These are phyloP conservation scores for Coelogynopora nodosa DNA, from an alignment of 2,888 invertebrate species.

Conservation along the genomic window DNA sequence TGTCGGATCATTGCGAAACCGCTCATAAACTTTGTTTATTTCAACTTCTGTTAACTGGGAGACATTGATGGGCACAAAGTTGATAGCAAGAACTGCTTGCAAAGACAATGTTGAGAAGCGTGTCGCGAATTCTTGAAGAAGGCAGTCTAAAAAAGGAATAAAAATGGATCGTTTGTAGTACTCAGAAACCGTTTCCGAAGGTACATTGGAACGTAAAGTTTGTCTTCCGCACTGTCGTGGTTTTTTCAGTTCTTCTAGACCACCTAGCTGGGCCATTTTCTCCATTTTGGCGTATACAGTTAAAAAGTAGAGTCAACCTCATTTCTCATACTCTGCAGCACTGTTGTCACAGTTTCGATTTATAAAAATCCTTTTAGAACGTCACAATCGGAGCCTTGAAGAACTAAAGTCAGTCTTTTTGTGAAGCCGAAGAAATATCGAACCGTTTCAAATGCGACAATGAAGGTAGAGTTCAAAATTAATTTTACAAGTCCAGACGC, in stretches of 20 bases:
- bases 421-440: not conserved
- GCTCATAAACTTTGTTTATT: constrained; percentile 25
- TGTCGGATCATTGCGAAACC: constrained; percentile 20
- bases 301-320: constrained; percentile 16
- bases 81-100: constrained; percentile 27
- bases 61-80: constrained; percentile 25
- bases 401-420: not conserved
- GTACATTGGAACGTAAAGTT: constrained; percentile 18
- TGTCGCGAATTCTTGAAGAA: constrained; percentile 20
- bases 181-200: constrained; percentile 20
- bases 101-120: constrained; percentile 25
- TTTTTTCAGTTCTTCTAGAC: constrained; percentile 26
- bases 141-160: constrained; percentile 5
- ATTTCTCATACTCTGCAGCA: not conserved
- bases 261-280: constrained; percentile 20
- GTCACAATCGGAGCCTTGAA: not conserved
- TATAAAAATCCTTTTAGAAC: not conserved
- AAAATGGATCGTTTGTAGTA: constrained; percentile 23
- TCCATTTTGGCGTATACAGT: constrained; percentile 13
- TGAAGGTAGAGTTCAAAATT: constrained; percentile 25
- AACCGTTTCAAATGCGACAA: constrained; percentile 17
- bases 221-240: constrained; percentile 13
- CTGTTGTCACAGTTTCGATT: not conserved
- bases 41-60: constrained; percentile 29
- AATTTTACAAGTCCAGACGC: constrained; percentile 14